A percentile compares a stretch with the other conserved stretches of the same genome.
Conservation (phyloP, 1,140 invertebrate species). For the Dinothrombium tinctorium region DNA sequence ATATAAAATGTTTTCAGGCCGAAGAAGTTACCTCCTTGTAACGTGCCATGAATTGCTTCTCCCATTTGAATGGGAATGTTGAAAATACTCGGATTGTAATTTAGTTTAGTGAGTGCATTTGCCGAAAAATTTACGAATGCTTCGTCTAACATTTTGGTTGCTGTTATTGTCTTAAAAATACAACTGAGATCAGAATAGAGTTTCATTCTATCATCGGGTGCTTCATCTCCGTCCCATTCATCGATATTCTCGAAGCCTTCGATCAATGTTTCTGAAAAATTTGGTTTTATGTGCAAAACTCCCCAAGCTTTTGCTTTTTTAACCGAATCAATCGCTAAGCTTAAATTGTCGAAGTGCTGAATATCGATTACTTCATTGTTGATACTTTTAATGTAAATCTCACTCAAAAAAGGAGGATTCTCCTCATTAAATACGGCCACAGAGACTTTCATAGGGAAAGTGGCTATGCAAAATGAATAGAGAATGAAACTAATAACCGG, state of each 20-base stretch:
- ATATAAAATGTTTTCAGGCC: not conserved
- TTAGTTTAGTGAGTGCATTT: not conserved
- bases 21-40: not conserved
- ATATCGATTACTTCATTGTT: conserved; percentile 1
- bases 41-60: not conserved
- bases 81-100: not conserved
- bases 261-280: conserved; percentile 10
- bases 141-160: not conserved
- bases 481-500: conserved; percentile 77
- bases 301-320: conserved; percentile 11
- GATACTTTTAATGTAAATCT: conserved; percentile 1
- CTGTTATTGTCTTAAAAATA: not conserved
- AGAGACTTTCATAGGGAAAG: conserved; percentile 52
- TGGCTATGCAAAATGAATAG: conserved; percentile 75
- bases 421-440: conserved; percentile 43
- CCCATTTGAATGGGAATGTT: not conserved
- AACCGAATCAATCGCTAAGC: conserved; percentile 9
- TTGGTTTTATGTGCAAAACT: conserved; percentile 9
- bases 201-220: not conserved
- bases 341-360: not conserved
- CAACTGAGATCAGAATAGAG: conserved; percentile 1
- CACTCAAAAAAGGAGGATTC: not conserved
- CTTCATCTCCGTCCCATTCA: not conserved
- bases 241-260: not conserved
- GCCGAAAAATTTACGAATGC: not conserved